Percentiles rank a stretch among this genome's conserved stretches.
Conservation (phyloP, 2,888 invertebrate species). For the Orthosia incerta region DNA sequence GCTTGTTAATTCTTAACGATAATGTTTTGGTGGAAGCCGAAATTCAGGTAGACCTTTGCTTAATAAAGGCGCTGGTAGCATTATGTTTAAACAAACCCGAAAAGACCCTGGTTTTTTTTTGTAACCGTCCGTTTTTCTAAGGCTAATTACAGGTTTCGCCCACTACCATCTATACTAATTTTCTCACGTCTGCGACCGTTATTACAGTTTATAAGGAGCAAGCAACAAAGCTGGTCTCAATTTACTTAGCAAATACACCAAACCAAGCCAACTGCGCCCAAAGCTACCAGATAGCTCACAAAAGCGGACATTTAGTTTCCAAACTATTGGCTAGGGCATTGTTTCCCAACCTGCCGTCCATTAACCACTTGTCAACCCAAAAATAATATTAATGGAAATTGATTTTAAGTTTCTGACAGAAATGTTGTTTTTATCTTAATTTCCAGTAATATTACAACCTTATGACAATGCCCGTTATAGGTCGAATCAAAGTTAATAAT, state of each 20-base stretch:
- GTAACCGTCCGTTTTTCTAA: background rate
- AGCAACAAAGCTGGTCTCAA: conserved; percentile 71
- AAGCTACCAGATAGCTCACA: conserved; percentile 75
- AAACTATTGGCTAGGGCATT: conserved; percentile 72
- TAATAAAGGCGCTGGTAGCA: background rate
- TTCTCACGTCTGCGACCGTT: conserved; percentile 35
- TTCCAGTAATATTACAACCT: too few species aligned
- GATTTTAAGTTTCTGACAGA: too few species aligned
- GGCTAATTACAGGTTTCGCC: background rate
- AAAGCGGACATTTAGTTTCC: conserved; percentile 78
- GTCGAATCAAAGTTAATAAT: too few species aligned
- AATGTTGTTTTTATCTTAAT: too few species aligned
- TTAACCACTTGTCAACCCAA: too few species aligned
- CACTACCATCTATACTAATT: conserved; percentile 4
- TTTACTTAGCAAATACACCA: conserved; percentile 75
- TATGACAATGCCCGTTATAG: too few species aligned
- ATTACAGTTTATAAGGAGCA: conserved; percentile 66
- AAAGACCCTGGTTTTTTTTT: background rate
- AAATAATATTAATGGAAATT: too few species aligned
- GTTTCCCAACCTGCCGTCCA: too few species aligned
- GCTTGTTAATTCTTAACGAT: conserved; percentile 36
- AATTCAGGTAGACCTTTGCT: conserved; percentile 15
- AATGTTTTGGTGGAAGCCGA: background rate
- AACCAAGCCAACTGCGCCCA: conserved; percentile 76
- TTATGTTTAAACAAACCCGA: conserved; percentile 20